Evolutionary conservation across 1,140 invertebrate genomes (phyloP), one percentile per base, ranked within the genome.

Genomic region (Zaprionus nigranus): DNA sequence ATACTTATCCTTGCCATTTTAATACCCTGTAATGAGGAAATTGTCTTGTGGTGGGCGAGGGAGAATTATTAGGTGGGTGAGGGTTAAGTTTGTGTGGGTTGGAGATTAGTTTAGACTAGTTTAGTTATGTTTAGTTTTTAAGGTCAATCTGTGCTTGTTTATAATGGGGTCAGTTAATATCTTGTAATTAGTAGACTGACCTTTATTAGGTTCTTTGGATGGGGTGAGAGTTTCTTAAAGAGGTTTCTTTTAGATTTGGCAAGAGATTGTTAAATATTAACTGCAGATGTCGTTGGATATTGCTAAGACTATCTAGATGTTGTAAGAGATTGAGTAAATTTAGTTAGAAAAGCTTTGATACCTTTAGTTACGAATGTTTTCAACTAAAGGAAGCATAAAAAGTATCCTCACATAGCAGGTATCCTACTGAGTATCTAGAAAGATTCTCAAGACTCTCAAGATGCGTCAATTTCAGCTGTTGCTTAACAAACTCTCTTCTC

Each of bases 391-490:
- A 28, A 1, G 26, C 9, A 30, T 11, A 30, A 11, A 0, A 34
- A 34, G 9, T 28, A 1, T 28, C 26, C 26, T 28, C 26, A 28
- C 5, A 28, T 7, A 28, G 26, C 5, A 7, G 6, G 26, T 11
- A 0, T 0, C 2, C 30, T 34, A 30, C 30, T 0, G 30, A 30
- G 30, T 30, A 30, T 34, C 9, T 34, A 34, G 0, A 28, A 6
- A 7, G 1, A 28, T 6, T 28, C 0, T 26, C 24, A 26, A n/a
- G n/a, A n/a, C n/a, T 26, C 12, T 13, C 15, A 12, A 36, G 51
- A 62, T 56, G 57, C 58, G 63, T 65, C 38, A 57, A 34, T 26
- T 40, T 1, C 13, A 60, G 56, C 64, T 68, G 49, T 43, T 61
- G 46, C 11, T 30, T 51, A 22, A 17, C 43, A n/a, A n/a, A n/a